Conservation (phyloP, 2,113 vertebrate genomes). For the Stictonetta naevosa region DNA sequence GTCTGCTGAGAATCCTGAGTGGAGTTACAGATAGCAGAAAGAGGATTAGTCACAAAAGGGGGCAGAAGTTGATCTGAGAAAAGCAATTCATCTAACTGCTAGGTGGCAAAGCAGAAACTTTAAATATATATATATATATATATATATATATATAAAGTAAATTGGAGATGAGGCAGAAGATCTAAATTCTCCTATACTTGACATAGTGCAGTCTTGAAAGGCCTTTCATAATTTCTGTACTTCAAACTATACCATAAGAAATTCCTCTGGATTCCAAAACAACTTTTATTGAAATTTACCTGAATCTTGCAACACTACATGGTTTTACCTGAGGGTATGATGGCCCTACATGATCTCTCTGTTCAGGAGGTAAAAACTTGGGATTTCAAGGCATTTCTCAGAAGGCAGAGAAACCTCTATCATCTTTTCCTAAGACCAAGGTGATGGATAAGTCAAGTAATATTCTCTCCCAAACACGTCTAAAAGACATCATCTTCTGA, state of each 20-base stretch:
- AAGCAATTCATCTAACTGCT: not conserved
- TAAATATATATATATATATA: too few species aligned
- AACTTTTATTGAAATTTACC: not conserved
- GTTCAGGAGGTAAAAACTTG: not conserved
- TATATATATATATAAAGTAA: not conserved
- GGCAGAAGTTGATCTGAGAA: not conserved
- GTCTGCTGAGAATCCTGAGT: not conserved
- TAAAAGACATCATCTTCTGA: not conserved
- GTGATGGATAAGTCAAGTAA: not conserved
- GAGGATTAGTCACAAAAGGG: not conserved
- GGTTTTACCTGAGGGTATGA: too few species aligned
- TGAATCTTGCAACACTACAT: rapidly evolving
- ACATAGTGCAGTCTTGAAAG: not conserved
- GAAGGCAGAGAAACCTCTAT: not conserved
- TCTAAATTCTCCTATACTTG: not conserved
- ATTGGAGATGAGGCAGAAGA: not conserved
- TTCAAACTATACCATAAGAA: not conserved
- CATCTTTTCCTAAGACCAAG: not conserved
- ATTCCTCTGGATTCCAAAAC: not conserved
- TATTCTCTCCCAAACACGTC: rapidly evolving
- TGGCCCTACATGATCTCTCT: rapidly evolving
- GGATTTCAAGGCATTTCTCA: not conserved
- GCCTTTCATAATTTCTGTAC: not conserved
- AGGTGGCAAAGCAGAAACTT: not conserved
- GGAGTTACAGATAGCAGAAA: not conserved